Evolutionary conservation across 1,140 invertebrate genomes (phyloP).

Genomic region (Zaprionus capensis): DNA sequence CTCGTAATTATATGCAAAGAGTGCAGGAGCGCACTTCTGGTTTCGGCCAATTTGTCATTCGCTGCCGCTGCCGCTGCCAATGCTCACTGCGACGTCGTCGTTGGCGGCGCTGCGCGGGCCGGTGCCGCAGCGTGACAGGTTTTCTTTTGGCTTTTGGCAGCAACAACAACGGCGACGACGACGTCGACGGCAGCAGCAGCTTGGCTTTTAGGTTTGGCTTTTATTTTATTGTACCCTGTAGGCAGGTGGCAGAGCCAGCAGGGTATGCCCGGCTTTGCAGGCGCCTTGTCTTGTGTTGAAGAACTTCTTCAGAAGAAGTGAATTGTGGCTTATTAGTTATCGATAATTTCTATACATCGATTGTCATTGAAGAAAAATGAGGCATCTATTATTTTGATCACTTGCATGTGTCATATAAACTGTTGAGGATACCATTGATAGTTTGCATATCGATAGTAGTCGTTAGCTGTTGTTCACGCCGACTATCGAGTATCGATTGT

Average conservation of each 20-base stretch:
- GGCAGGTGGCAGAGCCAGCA: neutral
- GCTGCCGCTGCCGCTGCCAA: conserved; percentile 29
- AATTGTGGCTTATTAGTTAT: neutral
- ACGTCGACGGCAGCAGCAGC: conserved; percentile 6
- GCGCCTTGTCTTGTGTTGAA: no score
- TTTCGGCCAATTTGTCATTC: conserved; percentile 52
- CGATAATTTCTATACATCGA: neutral
- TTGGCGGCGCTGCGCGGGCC: neutral
- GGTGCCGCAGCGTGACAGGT: conserved; percentile 57
- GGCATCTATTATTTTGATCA: neutral
- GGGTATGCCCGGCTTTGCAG: neutral
- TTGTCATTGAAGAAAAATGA: neutral
- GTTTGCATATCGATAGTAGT: neutral
- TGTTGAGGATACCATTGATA: neutral
- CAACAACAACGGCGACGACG: neutral
- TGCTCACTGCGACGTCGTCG: neutral
- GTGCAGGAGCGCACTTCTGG: conserved; percentile 57
- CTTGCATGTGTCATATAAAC: neutral
- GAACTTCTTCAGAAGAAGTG: no score
- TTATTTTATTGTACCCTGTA: conserved; percentile 40
- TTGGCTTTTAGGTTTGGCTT: conserved; percentile 41
- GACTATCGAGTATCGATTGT: no score
- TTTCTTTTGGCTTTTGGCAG: conserved; percentile 43
- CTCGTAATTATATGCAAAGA: conserved; percentile 54
- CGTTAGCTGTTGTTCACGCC: neutral